These are phyloP conservation scores for Muscidifurax raptorellus DNA, from an alignment of 1,140 invertebrate genomes.

Conservation along the genomic window DNA sequence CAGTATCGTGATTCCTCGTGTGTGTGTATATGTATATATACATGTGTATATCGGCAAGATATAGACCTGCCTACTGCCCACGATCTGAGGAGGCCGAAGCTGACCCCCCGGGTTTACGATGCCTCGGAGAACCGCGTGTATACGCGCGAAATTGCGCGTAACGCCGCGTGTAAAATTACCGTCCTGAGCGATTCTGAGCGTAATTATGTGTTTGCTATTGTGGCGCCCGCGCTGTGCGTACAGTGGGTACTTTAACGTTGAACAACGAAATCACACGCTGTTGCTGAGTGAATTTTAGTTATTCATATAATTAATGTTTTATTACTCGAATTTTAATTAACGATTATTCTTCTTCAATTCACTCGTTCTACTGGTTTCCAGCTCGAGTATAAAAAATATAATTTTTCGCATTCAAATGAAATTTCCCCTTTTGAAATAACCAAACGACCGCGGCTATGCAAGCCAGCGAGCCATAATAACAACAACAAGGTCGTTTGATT, in stretches of 20 bases:
- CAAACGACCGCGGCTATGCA: too few species aligned
- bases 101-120: constrained; percentile 18
- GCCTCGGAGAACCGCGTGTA: background rate
- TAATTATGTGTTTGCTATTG: background rate
- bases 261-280: too few species aligned
- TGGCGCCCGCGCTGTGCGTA: background rate
- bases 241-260: too few species aligned
- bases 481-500: constrained; percentile 23
- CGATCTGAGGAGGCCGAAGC: background rate
- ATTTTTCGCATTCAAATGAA: too few species aligned
- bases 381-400: too few species aligned
- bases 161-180: constrained; percentile 25
- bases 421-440: too few species aligned
- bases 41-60: background rate
- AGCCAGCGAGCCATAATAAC: constrained; percentile 25
- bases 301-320: too few species aligned
- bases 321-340: too few species aligned
- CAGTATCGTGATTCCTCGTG: background rate
- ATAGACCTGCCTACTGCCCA: background rate
- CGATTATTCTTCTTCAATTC: too few species aligned
- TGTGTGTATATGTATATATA: too few species aligned
- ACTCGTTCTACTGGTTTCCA: too few species aligned
- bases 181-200: background rate
- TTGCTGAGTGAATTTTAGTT: too few species aligned
- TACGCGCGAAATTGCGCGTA: constrained; percentile 27